A percentile compares a stretch with the other conserved stretches of the same genome.
Evolutionary conservation across 2,888 invertebrate species (phyloP).

Genomic region (Drosophila nr. perissopoda): DNA sequence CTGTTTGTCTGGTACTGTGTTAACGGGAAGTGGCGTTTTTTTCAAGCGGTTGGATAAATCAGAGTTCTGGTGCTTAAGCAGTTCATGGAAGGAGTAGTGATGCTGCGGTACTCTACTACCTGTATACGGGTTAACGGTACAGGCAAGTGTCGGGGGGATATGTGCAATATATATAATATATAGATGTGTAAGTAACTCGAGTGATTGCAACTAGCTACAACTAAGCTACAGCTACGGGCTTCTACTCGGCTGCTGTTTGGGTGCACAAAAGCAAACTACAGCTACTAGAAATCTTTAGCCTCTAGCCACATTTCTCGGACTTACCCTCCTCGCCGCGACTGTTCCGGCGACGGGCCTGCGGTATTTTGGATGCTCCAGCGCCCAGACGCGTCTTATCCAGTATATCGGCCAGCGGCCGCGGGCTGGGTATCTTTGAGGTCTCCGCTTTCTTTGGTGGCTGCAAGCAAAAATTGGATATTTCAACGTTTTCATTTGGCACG

Average conservation of each 20-base stretch:
- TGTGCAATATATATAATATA: slow-evolving; percentile 45
- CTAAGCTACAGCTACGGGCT: slow-evolving; percentile 47
- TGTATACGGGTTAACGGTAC: slow-evolving; percentile 59
- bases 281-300: slow-evolving; percentile 57
- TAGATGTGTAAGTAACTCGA: slow-evolving; percentile 23
- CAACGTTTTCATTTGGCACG: not conserved
- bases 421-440: slow-evolving; percentile 83
- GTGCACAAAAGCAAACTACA: slow-evolving; percentile 53
- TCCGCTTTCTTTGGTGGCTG: slow-evolving; percentile 81
- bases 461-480: not conserved
- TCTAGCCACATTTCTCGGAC: slow-evolving; percentile 38
- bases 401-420: slow-evolving; percentile 82
- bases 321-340: slow-evolving; percentile 81
- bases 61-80: slow-evolving; percentile 83
- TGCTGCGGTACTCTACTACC: slow-evolving; percentile 77
- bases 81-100: slow-evolving; percentile 79
- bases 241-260: slow-evolving; percentile 62
- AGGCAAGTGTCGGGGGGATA: slow-evolving; percentile 6
- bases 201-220: slow-evolving; percentile 46
- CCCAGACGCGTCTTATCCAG: slow-evolving; percentile 76
- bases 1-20: slow-evolving; percentile 66
- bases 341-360: slow-evolving; percentile 77
- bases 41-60: slow-evolving; percentile 81
- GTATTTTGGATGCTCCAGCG: slow-evolving; percentile 80
- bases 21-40: slow-evolving; percentile 76